A percentile compares a stretch with the other conserved stretches of the same genome.
phyloP scores from a whole-genome alignment of 2,797 vertebrate genomes.

The Notoglanidium macrostoma region DNA sequence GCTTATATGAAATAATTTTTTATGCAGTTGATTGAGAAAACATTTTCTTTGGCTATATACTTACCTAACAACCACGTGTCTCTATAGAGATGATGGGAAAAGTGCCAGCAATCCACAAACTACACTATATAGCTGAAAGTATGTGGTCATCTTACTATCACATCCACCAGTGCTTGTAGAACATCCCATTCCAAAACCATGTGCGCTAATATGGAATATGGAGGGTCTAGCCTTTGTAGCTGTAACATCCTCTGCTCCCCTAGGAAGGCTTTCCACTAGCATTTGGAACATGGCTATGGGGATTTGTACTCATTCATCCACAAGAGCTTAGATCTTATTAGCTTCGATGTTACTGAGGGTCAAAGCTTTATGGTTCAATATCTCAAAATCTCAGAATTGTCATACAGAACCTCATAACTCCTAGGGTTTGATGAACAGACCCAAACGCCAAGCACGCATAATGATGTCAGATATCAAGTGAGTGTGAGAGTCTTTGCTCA shows the following conservation, averaged over 20 bases:
- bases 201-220: background rate
- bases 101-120: background rate
- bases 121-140: background rate
- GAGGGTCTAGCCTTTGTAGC: background rate
- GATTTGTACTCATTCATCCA: background rate
- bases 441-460: background rate
- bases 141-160: background rate
- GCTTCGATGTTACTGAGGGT: background rate
- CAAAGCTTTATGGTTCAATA: background rate
- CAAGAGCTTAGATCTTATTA: conserved; percentile 1
- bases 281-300: background rate
- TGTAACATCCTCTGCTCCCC: background rate
- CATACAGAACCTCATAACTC: background rate
- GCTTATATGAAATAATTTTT: background rate
- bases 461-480: background rate
- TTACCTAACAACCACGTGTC: background rate
- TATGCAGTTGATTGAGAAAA: background rate
- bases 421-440: background rate
- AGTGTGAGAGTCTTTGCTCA: background rate
- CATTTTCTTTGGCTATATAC: background rate
- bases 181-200: background rate
- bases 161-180: background rate
- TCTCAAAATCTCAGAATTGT: background rate
- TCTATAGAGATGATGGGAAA: background rate
- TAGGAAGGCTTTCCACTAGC: background rate